Evolutionary conservation across 1,140 invertebrate genomes (phyloP).

Genomic region (Euura saliciscinereae): DNA sequence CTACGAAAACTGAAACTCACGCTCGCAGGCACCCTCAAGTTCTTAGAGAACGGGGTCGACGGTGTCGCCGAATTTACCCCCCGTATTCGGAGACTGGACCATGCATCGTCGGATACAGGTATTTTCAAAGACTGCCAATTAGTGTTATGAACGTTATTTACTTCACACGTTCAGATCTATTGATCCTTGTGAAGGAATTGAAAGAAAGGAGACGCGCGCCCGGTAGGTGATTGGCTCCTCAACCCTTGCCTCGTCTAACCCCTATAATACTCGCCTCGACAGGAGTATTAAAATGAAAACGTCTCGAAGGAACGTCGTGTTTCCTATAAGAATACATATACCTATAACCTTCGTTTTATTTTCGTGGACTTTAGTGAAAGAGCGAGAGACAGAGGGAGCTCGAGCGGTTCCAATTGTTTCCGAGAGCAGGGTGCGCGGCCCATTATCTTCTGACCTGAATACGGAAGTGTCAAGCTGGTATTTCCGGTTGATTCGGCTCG

Average conservation of each 20-base stretch:
- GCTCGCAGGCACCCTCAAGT: no score
- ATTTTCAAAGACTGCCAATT: no score
- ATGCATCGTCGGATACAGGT: no score
- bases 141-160: no score
- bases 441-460: slow-evolving; percentile 43
- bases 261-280: slow-evolving; percentile 16
- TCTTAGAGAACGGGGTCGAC: no score
- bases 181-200: no score
- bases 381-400: slow-evolving; percentile 17
- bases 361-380: not conserved
- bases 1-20: no score
- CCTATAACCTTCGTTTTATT: no score
- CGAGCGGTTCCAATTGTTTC: slow-evolving; percentile 30
- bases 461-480: slow-evolving; percentile 59
- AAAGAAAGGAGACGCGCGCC: not conserved
- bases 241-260: slow-evolving; percentile 15
- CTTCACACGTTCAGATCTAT: no score
- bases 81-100: no score
- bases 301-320: not conserved
- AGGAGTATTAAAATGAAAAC: slow-evolving; percentile 6
- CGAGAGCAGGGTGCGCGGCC: slow-evolving; percentile 34
- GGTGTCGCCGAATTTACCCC: no score
- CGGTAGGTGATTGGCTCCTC: slow-evolving; percentile 4
- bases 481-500: slow-evolving; percentile 62
- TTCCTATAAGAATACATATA: not conserved